These are phyloP conservation scores for Bombylius major DNA, from an alignment of 2,888 invertebrate genomes.

Conservation along the genomic window DNA sequence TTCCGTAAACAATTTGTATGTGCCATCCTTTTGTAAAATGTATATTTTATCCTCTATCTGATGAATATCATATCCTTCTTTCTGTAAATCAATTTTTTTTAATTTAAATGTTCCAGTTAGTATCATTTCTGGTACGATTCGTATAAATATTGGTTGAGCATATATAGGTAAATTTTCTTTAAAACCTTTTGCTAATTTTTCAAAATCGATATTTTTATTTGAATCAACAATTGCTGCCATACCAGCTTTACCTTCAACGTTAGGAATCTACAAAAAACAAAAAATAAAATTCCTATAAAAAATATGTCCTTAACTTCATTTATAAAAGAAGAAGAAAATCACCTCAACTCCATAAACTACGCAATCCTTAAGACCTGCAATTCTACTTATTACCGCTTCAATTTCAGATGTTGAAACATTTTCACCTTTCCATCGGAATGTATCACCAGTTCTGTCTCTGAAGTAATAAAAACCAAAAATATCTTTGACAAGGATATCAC, in stretches of 20 bases:
- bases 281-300: background rate
- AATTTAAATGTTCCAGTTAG: constrained; percentile 85
- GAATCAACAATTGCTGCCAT: constrained; percentile 84
- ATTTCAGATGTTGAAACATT: constrained; percentile 95
- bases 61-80: constrained; percentile 68
- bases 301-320: background rate
- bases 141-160: constrained; percentile 79
- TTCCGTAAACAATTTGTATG: constrained; percentile 39
- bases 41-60: constrained; percentile 62
- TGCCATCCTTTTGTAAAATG: constrained; percentile 46
- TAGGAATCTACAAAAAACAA: constrained; percentile 49
- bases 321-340: constrained; percentile 19
- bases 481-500: constrained; percentile 82
- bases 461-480: constrained; percentile 89
- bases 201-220: constrained; percentile 44
- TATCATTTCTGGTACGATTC: constrained; percentile 64
- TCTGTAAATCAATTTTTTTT: constrained; percentile 74
- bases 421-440: constrained; percentile 87
- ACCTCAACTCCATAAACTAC: constrained; percentile 90
- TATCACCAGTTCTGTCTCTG: constrained; percentile 79
- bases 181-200: constrained; percentile 47
- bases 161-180: constrained; percentile 66
- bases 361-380: constrained; percentile 60
- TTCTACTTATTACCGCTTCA: constrained; percentile 74
- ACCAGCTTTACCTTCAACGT: constrained; percentile 76